These are phyloP conservation scores for Penelope pileata DNA, from an alignment of 2,113 vertebrate species.

Conservation along the genomic window DNA sequence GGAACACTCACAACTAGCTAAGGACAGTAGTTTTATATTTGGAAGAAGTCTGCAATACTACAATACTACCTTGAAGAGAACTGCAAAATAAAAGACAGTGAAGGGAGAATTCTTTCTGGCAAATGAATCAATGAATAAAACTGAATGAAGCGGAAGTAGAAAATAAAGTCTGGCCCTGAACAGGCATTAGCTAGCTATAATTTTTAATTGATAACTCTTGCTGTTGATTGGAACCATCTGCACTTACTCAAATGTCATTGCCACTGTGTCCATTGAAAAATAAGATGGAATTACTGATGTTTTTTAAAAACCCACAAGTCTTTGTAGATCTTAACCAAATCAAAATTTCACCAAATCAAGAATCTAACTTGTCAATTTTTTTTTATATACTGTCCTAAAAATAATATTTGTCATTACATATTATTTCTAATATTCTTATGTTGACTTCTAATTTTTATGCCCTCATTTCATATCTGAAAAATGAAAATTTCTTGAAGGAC, in stretches of 20 bases:
- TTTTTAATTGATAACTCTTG: not conserved
- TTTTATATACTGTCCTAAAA: not conserved
- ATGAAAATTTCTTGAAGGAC: not conserved
- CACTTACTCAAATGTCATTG: not conserved
- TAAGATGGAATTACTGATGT: not conserved
- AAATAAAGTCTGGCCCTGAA: not conserved
- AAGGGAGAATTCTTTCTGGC: not conserved
- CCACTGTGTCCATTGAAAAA: not conserved
- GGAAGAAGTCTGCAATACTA: not conserved
- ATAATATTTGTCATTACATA: not conserved
- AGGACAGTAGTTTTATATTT: not conserved
- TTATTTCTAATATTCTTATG: not conserved
- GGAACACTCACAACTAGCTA: not conserved
- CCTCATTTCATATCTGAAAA: not conserved
- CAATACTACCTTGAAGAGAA: not conserved
- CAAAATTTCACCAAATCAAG: not conserved
- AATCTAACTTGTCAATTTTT: not conserved
- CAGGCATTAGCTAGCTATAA: not conserved
- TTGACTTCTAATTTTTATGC: not conserved
- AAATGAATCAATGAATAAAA: not conserved
- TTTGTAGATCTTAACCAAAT: not conserved
- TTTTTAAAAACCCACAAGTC: not conserved
- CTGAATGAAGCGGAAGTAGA: not conserved
- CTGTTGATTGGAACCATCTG: not conserved
- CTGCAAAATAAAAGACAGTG: not conserved